phyloP scores from a whole-genome alignment of 2,113 vertebrate genomes.

The Xiphias gladius region DNA sequence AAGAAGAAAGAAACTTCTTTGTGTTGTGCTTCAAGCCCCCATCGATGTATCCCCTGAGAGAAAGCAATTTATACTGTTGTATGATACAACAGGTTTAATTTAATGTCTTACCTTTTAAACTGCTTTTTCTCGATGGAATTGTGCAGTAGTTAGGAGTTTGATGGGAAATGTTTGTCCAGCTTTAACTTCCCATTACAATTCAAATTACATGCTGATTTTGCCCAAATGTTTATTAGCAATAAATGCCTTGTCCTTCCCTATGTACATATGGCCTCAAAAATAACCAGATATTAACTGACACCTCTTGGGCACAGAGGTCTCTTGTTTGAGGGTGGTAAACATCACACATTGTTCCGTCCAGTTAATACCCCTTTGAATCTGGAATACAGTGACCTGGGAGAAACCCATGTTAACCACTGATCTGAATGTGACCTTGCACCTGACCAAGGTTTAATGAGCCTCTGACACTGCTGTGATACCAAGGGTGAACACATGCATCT shows the following conservation, averaged over 20 bases:
- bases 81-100: constrained; percentile 23
- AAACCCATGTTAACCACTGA: background rate
- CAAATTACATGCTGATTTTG: background rate
- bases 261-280: background rate
- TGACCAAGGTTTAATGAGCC: constrained; percentile 10
- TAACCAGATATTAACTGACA: background rate
- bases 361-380: background rate
- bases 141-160: background rate
- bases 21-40: constrained; percentile 28
- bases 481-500: background rate
- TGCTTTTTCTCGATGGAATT: constrained; percentile 6
- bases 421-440: constrained; percentile 28
- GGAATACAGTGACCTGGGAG: constrained; percentile 8
- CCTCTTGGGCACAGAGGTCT: background rate
- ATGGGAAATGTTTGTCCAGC: background rate
- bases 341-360: background rate
- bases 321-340: background rate
- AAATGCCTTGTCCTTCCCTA: background rate
- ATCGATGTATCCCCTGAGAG: constrained; percentile 26
- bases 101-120: constrained; percentile 6
- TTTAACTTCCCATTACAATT: background rate
- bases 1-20: constrained; percentile 35
- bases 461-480: background rate
- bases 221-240: background rate
- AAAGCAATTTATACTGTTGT: constrained; percentile 27